A percentile compares a stretch with the other conserved stretches of the same genome.
These are phyloP conservation scores for Lordiphosa mommai DNA, from an alignment of 1,140 invertebrate species.

Conservation along the genomic window DNA sequence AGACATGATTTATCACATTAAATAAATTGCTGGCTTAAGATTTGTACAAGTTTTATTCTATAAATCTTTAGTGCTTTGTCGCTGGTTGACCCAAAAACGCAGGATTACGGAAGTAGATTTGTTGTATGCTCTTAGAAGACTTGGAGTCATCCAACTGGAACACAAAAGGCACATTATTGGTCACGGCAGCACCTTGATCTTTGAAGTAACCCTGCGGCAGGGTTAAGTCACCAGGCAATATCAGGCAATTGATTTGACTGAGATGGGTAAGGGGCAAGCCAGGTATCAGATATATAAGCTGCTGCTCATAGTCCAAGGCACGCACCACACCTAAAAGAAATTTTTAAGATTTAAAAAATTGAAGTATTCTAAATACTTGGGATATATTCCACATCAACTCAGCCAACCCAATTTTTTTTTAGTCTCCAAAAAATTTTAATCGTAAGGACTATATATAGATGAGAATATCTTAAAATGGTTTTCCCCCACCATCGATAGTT, in stretches of 20 bases:
- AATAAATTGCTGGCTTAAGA: constrained; percentile 9
- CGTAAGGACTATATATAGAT: too few species aligned
- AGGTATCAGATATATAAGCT: constrained; percentile 54
- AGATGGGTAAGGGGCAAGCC: constrained; percentile 34
- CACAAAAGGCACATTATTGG: constrained; percentile 55
- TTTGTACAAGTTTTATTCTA: constrained; percentile 16
- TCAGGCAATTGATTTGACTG: constrained; percentile 46
- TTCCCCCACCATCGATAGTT: too few species aligned
- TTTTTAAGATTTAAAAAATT: not conserved
- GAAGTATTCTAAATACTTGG: too few species aligned
- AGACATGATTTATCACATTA: constrained; percentile 86
- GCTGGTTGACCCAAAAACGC: constrained; percentile 30
- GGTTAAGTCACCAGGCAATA: constrained; percentile 49
- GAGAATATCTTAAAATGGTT: too few species aligned
- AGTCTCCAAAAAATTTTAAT: too few species aligned
- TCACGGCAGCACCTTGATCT: constrained; percentile 49
- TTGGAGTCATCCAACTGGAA: constrained; percentile 52
- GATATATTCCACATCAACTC: too few species aligned
- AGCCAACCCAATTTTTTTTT: too few species aligned
- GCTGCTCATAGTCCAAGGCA: constrained; percentile 43
- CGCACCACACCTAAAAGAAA: constrained; percentile 61
- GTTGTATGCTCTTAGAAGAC: constrained; percentile 65
- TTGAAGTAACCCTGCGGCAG: constrained; percentile 62
- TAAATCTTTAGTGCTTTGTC: constrained; percentile 6
- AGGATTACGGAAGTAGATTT: constrained; percentile 55